phyloP scores from a whole-genome alignment of 2,113 vertebrate species.

The Thymallus thymallus region DNA sequence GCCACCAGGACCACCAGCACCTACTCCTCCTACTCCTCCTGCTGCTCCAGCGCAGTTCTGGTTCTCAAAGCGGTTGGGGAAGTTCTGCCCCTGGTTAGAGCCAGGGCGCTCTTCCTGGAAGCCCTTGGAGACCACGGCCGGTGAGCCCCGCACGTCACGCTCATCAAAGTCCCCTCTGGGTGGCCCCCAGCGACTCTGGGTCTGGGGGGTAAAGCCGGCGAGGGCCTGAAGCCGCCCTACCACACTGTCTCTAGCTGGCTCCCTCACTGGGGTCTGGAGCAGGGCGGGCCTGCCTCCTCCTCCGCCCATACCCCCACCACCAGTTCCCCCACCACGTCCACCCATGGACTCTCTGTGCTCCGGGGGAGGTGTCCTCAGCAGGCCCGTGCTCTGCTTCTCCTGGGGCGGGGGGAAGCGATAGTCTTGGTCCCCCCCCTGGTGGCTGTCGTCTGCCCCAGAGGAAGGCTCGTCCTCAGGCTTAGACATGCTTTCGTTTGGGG shows the following conservation, averaged over 20 bases:
- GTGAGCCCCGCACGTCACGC: conserved; percentile 80
- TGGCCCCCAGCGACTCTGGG: conserved; percentile 86
- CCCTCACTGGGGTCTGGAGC: conserved; percentile 69
- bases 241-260: conserved; percentile 57
- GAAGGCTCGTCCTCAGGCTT: conserved; percentile 83
- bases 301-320: not conserved
- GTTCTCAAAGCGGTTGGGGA: conserved; percentile 84
- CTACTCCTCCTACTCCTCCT: conserved; percentile 57
- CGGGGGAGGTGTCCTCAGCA: conserved; percentile 78
- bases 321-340: not conserved
- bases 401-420: conserved; percentile 89
- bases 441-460: conserved; percentile 78
- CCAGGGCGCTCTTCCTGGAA: conserved; percentile 85
- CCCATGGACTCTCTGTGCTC: conserved; percentile 86
- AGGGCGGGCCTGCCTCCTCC: conserved; percentile 59
- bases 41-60: conserved; percentile 78
- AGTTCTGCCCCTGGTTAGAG: conserved; percentile 77
- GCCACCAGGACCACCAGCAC: conserved; percentile 31
- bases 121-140: conserved; percentile 80
- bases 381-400: conserved; percentile 74
- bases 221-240: conserved; percentile 78
- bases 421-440: conserved; percentile 93
- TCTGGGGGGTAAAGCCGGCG: conserved; percentile 85
- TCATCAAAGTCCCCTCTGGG: conserved; percentile 95
- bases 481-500: conserved; percentile 74